phyloP scores from a whole-genome alignment of 1,140 invertebrate species.

The Brachionus manjavacas region DNA sequence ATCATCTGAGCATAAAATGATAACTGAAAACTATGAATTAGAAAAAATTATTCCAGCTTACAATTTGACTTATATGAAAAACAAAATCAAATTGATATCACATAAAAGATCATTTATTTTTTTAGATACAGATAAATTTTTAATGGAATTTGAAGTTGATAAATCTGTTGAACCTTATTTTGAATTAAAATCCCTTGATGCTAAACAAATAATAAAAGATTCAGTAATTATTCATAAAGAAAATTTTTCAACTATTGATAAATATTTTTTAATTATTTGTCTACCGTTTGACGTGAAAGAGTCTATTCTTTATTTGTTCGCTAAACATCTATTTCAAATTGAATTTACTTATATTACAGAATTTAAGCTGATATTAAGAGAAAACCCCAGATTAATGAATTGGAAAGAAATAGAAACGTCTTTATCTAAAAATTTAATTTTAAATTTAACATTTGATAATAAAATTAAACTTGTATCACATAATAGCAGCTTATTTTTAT shows the following conservation, averaged over 20 bases:
- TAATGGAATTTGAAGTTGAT: not conserved
- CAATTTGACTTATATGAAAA: not conserved
- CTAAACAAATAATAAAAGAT: not conserved
- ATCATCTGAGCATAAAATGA: not conserved
- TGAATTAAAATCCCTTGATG: not conserved
- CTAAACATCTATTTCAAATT: not conserved
- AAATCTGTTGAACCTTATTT: not conserved
- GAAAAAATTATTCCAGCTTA: not conserved
- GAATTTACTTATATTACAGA: not conserved
- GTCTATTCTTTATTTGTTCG: not conserved
- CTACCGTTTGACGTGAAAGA: not conserved
- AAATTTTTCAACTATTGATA: not conserved
- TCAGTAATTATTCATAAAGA: not conserved
- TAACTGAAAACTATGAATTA: not conserved
- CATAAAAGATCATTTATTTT: not conserved
- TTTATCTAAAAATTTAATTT: not conserved
- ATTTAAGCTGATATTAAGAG: not conserved
- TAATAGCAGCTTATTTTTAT: not conserved
- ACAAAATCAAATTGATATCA: not conserved
- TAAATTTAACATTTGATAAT: not conserved
- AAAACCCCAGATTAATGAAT: not conserved
- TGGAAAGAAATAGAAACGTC: not conserved
- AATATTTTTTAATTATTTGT: not conserved
- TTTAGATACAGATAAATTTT: not conserved
- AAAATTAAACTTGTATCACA: not conserved